These are phyloP conservation scores for Macrocentrus cingulum DNA, from an alignment of 1,140 invertebrate genomes.

Conservation along the genomic window DNA sequence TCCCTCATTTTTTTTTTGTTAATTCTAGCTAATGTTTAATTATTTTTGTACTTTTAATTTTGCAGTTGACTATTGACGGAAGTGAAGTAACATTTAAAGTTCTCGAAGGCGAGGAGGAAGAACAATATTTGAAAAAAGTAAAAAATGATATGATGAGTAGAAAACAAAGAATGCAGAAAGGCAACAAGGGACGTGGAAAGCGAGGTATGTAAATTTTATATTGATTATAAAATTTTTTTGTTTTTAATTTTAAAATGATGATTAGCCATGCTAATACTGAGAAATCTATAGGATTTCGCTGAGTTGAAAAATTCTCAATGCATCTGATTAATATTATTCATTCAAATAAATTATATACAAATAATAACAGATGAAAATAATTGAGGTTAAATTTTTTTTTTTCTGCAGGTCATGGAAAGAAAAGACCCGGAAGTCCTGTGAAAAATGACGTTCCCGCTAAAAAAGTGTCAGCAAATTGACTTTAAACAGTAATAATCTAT, in stretches of 20 bases:
- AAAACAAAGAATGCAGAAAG: constrained; percentile 55
- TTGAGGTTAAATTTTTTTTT: neutral
- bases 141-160: constrained; percentile 64
- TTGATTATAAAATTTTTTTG: constrained; percentile 18
- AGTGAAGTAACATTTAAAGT: constrained; percentile 62
- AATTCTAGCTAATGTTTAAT: neutral
- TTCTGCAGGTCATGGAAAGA: constrained; percentile 33
- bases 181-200: constrained; percentile 37
- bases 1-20: neutral
- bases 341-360: neutral
- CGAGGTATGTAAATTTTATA: constrained; percentile 38
- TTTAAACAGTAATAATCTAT: constrained; percentile 1
- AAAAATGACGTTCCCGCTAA: constrained; percentile 23
- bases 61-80: constrained; percentile 59
- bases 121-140: constrained; percentile 66
- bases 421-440: constrained; percentile 27
- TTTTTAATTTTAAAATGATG: constrained; percentile 43
- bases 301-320: constrained; percentile 49
- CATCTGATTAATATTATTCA: constrained; percentile 14
- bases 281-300: constrained; percentile 53
- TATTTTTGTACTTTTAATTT: constrained; percentile 26
- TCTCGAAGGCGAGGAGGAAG: constrained; percentile 72
- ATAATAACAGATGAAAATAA: neutral
- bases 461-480: constrained; percentile 18
- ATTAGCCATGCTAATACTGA: constrained; percentile 61